Conservation (phyloP, 2,797 vertebrate species). For the Sparidentex hasta region DNA sequence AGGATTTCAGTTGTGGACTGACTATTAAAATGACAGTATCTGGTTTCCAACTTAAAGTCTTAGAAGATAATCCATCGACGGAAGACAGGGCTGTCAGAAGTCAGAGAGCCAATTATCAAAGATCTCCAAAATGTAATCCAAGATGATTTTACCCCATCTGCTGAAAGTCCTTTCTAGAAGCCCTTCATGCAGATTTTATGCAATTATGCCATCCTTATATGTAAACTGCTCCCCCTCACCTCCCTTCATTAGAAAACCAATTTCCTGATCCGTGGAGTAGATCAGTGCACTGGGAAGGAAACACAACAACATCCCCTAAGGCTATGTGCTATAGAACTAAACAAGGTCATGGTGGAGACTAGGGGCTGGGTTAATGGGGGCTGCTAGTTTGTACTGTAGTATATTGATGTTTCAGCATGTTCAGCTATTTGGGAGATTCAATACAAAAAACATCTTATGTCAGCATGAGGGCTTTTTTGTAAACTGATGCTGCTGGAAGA, state of each 20-base stretch:
- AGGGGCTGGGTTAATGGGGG: slow-evolving; percentile 39
- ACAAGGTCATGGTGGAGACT: slow-evolving; percentile 42
- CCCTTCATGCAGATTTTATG: background rate
- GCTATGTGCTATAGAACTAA: slow-evolving; percentile 33
- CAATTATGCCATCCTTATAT: background rate
- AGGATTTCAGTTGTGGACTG: no score
- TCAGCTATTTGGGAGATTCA: slow-evolving; percentile 33
- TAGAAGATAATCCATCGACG: no score
- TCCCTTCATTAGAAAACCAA: slow-evolving; percentile 16
- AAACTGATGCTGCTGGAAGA: slow-evolving; percentile 1
- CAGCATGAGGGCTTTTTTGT: slow-evolving; percentile 15
- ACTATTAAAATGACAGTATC: background rate
- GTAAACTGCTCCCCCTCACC: background rate
- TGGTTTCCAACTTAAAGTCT: background rate
- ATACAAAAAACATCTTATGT: slow-evolving; percentile 27
- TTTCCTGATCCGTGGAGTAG: slow-evolving; percentile 15
- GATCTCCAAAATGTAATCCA: background rate
- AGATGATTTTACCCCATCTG: background rate
- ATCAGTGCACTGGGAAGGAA: slow-evolving; percentile 29
- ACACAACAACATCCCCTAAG: slow-evolving; percentile 19
- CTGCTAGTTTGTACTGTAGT: slow-evolving; percentile 17
- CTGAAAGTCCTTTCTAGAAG: background rate
- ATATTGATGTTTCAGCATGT: slow-evolving; percentile 44
- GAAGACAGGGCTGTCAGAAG: background rate
- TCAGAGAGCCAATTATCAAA: background rate